Evolutionary conservation across 2,113 vertebrate genomes (phyloP).

Genomic region (Hyaena hyaena): DNA sequence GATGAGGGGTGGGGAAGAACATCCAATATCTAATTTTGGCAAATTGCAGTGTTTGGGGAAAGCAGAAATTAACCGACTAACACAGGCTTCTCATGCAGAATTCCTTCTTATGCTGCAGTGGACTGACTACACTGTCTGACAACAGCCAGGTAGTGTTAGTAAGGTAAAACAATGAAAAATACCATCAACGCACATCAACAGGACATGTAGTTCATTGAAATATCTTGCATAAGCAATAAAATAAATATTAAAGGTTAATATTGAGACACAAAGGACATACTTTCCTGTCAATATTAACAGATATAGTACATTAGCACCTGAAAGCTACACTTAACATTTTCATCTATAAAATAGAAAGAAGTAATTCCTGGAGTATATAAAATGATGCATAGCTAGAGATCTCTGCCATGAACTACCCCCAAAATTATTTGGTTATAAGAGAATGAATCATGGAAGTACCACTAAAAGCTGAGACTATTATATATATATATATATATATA

Average conservation of each 20-base stretch:
- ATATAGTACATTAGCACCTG: conserved; percentile 31
- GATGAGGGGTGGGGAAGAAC: neutral
- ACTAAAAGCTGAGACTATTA: conserved; percentile 54
- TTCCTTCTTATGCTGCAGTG: neutral
- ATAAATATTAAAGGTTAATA: conserved; percentile 52
- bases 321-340: conserved; percentile 63
- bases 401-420: conserved; percentile 65
- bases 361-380: conserved; percentile 16
- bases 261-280: conserved; percentile 3
- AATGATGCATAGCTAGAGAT: conserved; percentile 55
- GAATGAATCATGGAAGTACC: conserved; percentile 67
- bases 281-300: conserved; percentile 27
- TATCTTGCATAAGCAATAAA: conserved; percentile 48
- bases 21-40: neutral
- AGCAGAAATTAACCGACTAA: neutral
- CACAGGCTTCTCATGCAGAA: neutral
- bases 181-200: neutral
- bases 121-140: neutral
- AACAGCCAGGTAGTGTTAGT: neutral
- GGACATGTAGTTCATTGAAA: neutral
- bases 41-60: neutral
- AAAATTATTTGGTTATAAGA: conserved; percentile 76
- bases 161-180: conserved; percentile 45
- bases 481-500: no score
- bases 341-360: conserved; percentile 38